These are phyloP conservation scores for Netelia inedita DNA, from an alignment of 2,888 invertebrate genomes.

Conservation along the genomic window DNA sequence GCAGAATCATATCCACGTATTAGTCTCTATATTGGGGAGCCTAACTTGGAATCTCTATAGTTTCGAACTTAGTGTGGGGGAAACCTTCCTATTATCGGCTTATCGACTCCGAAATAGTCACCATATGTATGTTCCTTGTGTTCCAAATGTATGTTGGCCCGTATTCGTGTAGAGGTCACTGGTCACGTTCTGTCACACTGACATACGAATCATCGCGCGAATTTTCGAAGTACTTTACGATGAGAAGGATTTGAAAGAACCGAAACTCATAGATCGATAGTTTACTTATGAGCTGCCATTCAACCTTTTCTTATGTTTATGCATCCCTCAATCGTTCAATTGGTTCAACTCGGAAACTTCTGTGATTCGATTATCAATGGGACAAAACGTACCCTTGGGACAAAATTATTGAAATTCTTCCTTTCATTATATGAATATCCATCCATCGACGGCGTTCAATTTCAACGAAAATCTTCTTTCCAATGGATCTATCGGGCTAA, in stretches of 20 bases:
- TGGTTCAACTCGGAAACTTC: too few species aligned
- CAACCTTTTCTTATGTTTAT: too few species aligned
- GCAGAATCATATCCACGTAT: conserved; percentile 38
- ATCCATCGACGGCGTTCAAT: too few species aligned
- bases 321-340: too few species aligned
- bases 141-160: background rate
- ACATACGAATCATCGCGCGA: background rate
- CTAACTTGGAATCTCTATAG: conserved; percentile 30
- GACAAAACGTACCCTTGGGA: too few species aligned
- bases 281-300: too few species aligned
- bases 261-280: too few species aligned
- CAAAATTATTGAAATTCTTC: too few species aligned
- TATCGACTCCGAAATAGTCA: conserved; percentile 48
- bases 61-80: conserved; percentile 30
- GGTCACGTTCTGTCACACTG: background rate
- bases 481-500: background rate
- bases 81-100: conserved; percentile 28
- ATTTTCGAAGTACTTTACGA: background rate
- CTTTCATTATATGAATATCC: too few species aligned
- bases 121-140: background rate
- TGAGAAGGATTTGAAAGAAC: too few species aligned
- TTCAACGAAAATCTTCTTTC: too few species aligned
- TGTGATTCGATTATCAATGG: too few species aligned
- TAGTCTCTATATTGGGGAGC: conserved; percentile 39
- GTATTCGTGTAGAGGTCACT: background rate